Conservation (phyloP, 2,113 vertebrate genomes). For the Vulpes ferrilata region DNA sequence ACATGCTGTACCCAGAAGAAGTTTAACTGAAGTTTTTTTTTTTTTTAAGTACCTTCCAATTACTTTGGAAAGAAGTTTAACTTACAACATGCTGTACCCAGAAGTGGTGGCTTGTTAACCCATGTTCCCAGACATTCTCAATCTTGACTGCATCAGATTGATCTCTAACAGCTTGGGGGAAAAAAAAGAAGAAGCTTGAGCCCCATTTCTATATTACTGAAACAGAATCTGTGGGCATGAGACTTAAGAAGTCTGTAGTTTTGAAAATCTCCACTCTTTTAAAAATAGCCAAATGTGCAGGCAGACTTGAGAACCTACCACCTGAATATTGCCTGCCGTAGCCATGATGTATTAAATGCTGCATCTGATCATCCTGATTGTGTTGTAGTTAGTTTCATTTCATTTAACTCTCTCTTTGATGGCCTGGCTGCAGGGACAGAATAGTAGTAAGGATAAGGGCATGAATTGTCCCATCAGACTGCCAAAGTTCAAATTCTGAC, state of each 20-base stretch:
- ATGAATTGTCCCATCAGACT: not conserved
- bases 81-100: not conserved
- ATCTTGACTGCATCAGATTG: not conserved
- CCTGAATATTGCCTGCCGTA: not conserved
- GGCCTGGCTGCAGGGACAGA: not conserved
- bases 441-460: not conserved
- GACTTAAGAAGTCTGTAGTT: not conserved
- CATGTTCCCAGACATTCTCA: not conserved
- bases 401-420: not conserved
- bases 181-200: not conserved
- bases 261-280: not conserved
- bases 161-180: not conserved
- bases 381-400: not conserved
- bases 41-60: too few relatives aligned
- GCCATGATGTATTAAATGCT: not conserved
- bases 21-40: too few relatives aligned
- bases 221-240: slow-evolving; percentile 14
- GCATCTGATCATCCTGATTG: not conserved
- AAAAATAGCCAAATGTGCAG: not conserved
- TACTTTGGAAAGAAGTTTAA: slow-evolving; percentile 24
- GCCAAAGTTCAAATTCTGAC: not conserved
- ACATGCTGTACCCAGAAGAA: not conserved
- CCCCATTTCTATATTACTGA: not conserved
- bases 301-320: not conserved
- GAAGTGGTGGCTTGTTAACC: not conserved